These are phyloP conservation scores for Peromyscus californicus DNA, from an alignment of 2,113 vertebrate genomes.

Conservation along the genomic window DNA sequence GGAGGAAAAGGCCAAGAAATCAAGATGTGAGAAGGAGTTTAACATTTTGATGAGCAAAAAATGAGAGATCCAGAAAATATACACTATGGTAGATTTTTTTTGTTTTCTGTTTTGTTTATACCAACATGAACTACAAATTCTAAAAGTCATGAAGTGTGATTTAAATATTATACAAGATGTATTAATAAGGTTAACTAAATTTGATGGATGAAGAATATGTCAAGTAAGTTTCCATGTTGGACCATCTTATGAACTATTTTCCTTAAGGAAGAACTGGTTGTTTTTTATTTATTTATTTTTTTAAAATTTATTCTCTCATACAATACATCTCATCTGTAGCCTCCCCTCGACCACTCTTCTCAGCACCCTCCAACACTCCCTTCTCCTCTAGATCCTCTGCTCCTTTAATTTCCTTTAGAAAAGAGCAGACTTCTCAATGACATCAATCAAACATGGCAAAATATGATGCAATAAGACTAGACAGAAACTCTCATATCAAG, in stretches of 20 bases:
- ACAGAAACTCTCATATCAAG: background rate
- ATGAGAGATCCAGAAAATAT: background rate
- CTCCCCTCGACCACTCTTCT: background rate
- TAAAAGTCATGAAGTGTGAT: background rate
- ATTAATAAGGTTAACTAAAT: slow-evolving; percentile 25
- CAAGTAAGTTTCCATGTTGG: background rate
- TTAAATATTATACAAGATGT: background rate
- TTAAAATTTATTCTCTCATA: background rate
- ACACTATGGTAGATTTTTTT: background rate
- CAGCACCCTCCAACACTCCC: background rate
- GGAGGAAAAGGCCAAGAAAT: background rate
- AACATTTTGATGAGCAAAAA: background rate
- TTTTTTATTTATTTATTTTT: too few species aligned
- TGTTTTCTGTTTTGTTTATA: background rate
- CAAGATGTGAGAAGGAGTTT: background rate
- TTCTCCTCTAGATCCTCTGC: background rate
- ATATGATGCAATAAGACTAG: background rate
- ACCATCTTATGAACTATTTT: background rate
- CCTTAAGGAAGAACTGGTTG: background rate
- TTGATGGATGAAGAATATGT: background rate
- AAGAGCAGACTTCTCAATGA: background rate
- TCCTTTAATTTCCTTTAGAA: background rate
- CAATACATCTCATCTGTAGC: background rate
- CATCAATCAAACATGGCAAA: background rate
- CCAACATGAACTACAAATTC: background rate